These are phyloP conservation scores for Metridium senile DNA, from an alignment of 92 coral and sea anemone genomes.

Conservation along the genomic window DNA sequence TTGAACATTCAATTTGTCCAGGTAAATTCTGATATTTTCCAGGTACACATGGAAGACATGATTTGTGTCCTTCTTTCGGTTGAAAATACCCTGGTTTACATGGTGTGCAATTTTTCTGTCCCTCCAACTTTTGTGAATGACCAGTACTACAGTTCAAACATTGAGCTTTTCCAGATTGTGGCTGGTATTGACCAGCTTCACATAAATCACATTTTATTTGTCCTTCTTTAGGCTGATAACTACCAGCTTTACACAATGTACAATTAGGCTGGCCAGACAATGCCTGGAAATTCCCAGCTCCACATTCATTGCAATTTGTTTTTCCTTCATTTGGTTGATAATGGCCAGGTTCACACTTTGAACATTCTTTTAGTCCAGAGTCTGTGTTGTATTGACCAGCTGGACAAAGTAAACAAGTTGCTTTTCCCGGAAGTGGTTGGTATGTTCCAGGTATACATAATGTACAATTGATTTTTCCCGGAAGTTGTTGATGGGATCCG, in stretches of 20 bases:
- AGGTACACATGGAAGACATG: constrained; percentile 37
- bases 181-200: neutral
- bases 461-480: constrained; percentile 54
- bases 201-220: constrained; percentile 45
- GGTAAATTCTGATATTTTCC: constrained; percentile 61
- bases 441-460: constrained; percentile 54
- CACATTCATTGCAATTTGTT: neutral
- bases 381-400: constrained; percentile 32
- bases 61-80: constrained; percentile 41
- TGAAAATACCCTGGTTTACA: constrained; percentile 44
- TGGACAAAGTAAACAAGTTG: neutral
- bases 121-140: neutral
- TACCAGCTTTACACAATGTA: constrained; percentile 55
- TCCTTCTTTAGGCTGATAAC: constrained; percentile 47
- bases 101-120: neutral
- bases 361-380: constrained; percentile 33
- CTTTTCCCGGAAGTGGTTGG: constrained; percentile 54
- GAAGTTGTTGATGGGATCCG: constrained; percentile 37
- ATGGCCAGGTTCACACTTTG: constrained; percentile 24
- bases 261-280: constrained; percentile 42
- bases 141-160: constrained; percentile 5
- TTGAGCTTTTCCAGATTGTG: neutral
- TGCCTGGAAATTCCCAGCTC: constrained; percentile 38
- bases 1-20: constrained; percentile 44
- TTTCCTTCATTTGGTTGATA: constrained; percentile 43